Evolutionary conservation across 2,113 vertebrate species (phyloP).

Genomic region (Cynocephalus volans): DNA sequence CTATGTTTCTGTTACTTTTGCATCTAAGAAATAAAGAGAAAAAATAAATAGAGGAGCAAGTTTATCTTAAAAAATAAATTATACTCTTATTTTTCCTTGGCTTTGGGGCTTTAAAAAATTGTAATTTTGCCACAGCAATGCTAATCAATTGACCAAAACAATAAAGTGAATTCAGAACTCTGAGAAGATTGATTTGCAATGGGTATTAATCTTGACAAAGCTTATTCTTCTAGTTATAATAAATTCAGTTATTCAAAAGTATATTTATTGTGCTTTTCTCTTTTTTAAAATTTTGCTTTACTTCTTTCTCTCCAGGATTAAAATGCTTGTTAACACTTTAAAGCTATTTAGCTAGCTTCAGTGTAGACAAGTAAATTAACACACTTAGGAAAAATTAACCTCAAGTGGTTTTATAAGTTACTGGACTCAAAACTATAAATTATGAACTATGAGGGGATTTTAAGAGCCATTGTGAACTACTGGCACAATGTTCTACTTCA

Average conservation of each 20-base stretch:
- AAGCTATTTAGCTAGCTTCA: slow-evolving; percentile 58
- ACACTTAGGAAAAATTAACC: slow-evolving; percentile 66
- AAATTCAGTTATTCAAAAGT: slow-evolving; percentile 59
- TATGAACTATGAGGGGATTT: slow-evolving; percentile 24
- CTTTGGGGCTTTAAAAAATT: not conserved
- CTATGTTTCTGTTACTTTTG: not conserved
- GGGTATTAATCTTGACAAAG: slow-evolving; percentile 51
- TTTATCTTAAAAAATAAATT: not conserved
- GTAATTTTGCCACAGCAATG: slow-evolving; percentile 29
- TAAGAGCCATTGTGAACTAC: slow-evolving; percentile 24
- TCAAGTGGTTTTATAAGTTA: slow-evolving; percentile 64
- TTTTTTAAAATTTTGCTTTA: slow-evolving; percentile 58
- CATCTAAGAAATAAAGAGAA: not conserved
- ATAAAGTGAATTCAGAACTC: slow-evolving; percentile 28
- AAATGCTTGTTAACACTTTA: slow-evolving; percentile 62
- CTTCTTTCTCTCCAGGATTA: slow-evolving; percentile 52
- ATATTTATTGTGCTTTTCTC: slow-evolving; percentile 38
- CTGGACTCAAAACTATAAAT: slow-evolving; percentile 57
- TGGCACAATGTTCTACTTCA: not conserved
- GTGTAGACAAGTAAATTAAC: slow-evolving; percentile 73
- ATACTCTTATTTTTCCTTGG: not conserved
- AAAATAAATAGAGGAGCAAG: not conserved
- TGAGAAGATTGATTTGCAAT: slow-evolving; percentile 46
- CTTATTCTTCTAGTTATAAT: slow-evolving; percentile 51
- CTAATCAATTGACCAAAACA: slow-evolving; percentile 44